phyloP scores from a whole-genome alignment of 1,140 invertebrate species.

The Sarcophaga bullata region DNA sequence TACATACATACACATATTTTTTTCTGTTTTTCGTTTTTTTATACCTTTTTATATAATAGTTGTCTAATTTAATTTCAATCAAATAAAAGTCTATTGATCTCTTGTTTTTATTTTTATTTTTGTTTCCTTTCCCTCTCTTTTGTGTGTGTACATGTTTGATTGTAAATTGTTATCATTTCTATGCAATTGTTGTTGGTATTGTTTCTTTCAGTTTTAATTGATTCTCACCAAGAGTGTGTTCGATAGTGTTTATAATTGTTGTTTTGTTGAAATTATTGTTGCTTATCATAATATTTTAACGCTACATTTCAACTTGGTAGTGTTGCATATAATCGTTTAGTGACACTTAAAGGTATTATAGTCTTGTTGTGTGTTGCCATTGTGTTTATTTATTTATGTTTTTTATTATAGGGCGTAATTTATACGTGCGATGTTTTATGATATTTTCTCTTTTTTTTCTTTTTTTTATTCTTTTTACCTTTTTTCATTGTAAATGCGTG shows the following conservation, averaged over 20 bases:
- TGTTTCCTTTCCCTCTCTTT: not conserved
- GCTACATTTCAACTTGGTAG: not conserved
- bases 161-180: not conserved
- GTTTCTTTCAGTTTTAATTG: not conserved
- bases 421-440: not conserved
- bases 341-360: not conserved
- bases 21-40: not conserved
- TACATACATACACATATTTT: not conserved
- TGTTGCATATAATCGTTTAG: conserved; percentile 10
- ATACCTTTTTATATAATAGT: not conserved
- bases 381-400: not conserved
- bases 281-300: conserved; percentile 1
- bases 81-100: conserved; percentile 15
- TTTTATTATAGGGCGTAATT: conserved; percentile 15
- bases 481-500: not conserved
- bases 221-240: not conserved
- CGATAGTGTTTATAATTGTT: not conserved
- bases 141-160: not conserved
- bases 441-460: not conserved
- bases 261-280: not conserved
- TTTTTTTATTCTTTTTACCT: no score
- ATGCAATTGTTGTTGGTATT: not conserved
- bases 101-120: not conserved
- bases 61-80: conserved; percentile 11
- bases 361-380: not conserved